A percentile compares a stretch with the other conserved stretches of the same genome.
Evolutionary conservation across 2,113 vertebrate genomes (phyloP).

Genomic region (Steatornis caripensis): DNA sequence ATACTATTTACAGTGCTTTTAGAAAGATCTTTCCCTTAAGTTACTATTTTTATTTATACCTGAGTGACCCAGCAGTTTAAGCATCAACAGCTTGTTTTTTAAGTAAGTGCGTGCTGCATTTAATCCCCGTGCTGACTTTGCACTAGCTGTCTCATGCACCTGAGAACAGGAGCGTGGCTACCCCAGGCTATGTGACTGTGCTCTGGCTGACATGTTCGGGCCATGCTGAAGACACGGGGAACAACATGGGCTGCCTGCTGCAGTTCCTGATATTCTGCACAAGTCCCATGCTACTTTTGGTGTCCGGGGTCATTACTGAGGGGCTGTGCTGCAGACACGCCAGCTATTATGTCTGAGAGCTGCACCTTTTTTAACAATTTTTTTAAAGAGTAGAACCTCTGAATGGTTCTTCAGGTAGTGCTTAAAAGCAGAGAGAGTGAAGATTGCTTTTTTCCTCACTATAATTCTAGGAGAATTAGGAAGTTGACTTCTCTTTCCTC

Average conservation of each 20-base stretch:
- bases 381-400: not conserved
- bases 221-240: rapidly evolving
- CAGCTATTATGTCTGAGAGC: not conserved
- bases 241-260: rapidly evolving
- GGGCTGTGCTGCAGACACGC: not conserved
- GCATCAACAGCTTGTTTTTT: not conserved
- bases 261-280: not conserved
- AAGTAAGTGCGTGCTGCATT: rapidly evolving
- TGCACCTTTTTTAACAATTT: not conserved
- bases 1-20: not conserved
- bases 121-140: not conserved
- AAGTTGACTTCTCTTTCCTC: not conserved
- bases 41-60: not conserved
- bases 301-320: no score
- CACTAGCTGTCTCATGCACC: not conserved
- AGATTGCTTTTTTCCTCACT: not conserved
- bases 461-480: not conserved
- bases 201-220: rapidly evolving
- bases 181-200: rapidly evolving
- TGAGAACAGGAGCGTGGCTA: not conserved
- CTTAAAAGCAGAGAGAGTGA: not conserved
- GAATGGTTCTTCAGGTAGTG: not conserved
- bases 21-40: not conserved
- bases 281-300: not conserved
- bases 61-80: not conserved